phyloP scores from a whole-genome alignment of 2,797 vertebrate genomes.

The Acipenser ruthenus region DNA sequence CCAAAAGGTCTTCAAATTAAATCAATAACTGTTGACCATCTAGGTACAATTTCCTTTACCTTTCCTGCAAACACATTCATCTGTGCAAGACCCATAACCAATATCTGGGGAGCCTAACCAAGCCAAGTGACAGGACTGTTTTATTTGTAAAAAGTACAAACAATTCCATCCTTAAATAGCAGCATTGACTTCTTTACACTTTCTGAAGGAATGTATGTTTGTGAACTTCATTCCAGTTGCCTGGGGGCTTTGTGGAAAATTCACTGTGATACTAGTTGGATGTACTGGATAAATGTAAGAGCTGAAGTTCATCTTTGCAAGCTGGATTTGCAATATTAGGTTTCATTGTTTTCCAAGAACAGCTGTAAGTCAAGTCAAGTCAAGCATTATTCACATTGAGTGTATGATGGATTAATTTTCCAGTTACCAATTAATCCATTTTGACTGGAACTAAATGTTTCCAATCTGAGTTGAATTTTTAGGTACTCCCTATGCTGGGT shows the following conservation, averaged over 20 bases:
- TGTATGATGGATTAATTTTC: too few species aligned
- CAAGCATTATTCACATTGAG: too few species aligned
- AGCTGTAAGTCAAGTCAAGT: too few species aligned
- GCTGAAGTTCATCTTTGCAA: background rate
- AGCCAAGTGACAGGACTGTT: background rate
- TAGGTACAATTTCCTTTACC: background rate
- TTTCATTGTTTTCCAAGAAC: background rate
- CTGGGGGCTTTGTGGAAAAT: background rate
- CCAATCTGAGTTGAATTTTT: too few species aligned
- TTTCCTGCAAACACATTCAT: conserved; percentile 17
- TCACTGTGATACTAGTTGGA: background rate
- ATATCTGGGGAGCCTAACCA: conserved; percentile 37
- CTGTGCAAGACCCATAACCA: conserved; percentile 40
- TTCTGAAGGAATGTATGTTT: background rate
- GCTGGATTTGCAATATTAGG: background rate
- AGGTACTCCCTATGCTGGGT: too few species aligned
- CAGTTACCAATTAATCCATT: too few species aligned
- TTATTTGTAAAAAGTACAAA: background rate
- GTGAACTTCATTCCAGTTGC: background rate
- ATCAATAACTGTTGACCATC: too few species aligned
- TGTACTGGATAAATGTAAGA: too few species aligned
- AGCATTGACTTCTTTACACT: background rate
- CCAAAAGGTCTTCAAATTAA: too few species aligned
- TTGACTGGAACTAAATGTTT: too few species aligned
- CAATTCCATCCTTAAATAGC: background rate